Evolutionary conservation across 2,888 invertebrate genomes (phyloP), one percentile per base, ranked within the genome.

Genomic region (Malacosoma neustria): DNA sequence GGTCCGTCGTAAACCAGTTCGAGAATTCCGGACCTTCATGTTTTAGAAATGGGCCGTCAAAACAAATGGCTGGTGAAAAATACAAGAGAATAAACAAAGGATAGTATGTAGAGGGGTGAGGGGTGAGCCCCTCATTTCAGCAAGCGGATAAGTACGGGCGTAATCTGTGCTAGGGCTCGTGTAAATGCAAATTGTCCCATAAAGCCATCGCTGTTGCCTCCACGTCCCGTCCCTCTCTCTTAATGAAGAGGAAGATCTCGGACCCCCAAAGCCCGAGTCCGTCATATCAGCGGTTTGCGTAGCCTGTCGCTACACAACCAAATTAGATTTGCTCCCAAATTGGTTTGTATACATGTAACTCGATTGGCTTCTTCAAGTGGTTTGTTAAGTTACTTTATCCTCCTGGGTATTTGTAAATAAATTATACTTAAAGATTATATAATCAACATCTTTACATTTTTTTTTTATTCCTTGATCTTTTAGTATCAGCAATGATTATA

Each of bases 101-200:
- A 67, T 57, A 53, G 61, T 65, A 67, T 69, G 64, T 62, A 57
- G 65, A 51, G 51, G 55, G 55, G 53, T 62, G 57, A 60, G 62
- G 49, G 61, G 67, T 54, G 63, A 61, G 62, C 57, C 58, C 55
- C 69, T 80, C 75, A 75, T 82, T 84, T 80, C 71, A 71, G 65
- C 71, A 70, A 73, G 71, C 61, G 81, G 79, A 77, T 82, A 81
- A 84, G 77, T 77, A 72, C 79, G 74, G 67, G 64, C 72, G 79
- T 84, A 84, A 84, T 84, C 82, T 80, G 74, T 74, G 76, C 77
- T 68, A 61, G 68, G 71, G 77, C 76, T 79, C 82, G 82, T 84
- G 85, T 84, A 84, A 85, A 85, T 85, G 85, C 82, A 85, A 85
- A 85, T 85, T 72, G 81, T 80, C 72, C 79, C 72, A 82, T 84